Evolutionary conservation across 2,113 vertebrate species (phyloP).

Genomic region (Pyrgilauda ruficollis): DNA sequence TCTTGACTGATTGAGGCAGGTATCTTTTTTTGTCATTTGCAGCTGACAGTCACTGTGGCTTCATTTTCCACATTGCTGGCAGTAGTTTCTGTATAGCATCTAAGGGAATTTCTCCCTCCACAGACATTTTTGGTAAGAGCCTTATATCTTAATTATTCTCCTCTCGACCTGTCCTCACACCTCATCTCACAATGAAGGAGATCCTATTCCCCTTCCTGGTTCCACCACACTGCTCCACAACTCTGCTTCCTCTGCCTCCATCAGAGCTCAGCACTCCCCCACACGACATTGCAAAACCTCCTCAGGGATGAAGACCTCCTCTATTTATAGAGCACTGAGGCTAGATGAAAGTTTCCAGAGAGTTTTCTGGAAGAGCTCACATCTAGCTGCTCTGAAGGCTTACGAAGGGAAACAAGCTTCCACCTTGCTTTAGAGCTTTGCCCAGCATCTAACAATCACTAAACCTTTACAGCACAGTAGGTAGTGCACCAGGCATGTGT

Average conservation of each 20-base stretch:
- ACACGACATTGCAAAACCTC: background rate
- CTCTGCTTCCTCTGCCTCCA: background rate
- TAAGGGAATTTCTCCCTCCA: background rate
- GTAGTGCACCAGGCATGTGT: background rate
- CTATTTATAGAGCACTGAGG: conserved; percentile 41
- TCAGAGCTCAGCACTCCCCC: background rate
- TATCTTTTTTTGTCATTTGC: background rate
- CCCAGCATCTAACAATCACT: background rate
- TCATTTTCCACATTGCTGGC: background rate
- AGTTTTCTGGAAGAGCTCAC: conserved; percentile 41
- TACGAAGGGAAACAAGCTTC: background rate
- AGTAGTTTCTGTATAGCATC: background rate
- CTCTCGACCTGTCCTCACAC: background rate
- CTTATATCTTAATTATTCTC: background rate
- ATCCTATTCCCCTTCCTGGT: background rate
- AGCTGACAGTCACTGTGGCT: background rate
- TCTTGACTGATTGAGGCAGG: background rate
- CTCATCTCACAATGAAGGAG: background rate
- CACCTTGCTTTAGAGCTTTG: background rate
- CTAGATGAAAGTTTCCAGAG: conserved; percentile 26
- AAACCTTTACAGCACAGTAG: background rate
- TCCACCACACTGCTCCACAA: background rate
- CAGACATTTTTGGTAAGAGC: background rate
- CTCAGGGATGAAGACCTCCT: conserved; percentile 41
- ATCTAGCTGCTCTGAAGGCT: background rate